A percentile compares a stretch with the other conserved stretches of the same genome.
These are phyloP conservation scores for Xylocampa areola DNA, from an alignment of 2,888 invertebrate genomes.

Conservation along the genomic window DNA sequence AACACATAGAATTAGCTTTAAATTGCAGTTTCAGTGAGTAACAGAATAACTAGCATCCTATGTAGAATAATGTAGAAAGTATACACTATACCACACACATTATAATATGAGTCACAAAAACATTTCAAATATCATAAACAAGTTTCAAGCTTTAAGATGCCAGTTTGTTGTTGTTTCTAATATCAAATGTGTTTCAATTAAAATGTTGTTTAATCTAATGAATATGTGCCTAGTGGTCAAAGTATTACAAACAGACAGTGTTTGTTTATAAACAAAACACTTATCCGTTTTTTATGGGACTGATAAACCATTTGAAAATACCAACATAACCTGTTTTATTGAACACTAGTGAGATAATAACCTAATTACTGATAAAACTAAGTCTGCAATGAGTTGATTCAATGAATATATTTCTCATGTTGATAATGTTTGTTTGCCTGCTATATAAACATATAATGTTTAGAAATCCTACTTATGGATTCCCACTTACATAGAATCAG, in stretches of 20 bases:
- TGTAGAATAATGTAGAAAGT: conserved; percentile 3
- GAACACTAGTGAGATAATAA: conserved; percentile 33
- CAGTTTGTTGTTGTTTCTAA: too few species aligned
- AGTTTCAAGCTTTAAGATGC: too few species aligned
- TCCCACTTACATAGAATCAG: conserved; percentile 2
- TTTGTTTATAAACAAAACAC: conserved; percentile 47
- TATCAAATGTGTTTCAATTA: neutral
- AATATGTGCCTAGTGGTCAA: neutral
- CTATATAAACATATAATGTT: neutral
- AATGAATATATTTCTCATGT: neutral
- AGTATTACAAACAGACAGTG: conserved; percentile 11
- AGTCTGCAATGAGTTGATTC: neutral
- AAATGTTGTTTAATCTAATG: conserved; percentile 1
- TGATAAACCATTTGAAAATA: conserved; percentile 33
- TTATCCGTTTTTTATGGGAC: conserved; percentile 45
- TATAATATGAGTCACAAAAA: too few species aligned
- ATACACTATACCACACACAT: neutral
- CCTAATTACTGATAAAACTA: conserved; percentile 27
- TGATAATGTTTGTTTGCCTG: neutral
- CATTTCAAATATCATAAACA: too few species aligned
- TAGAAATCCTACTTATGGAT: conserved; percentile 9
- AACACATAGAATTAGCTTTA: conserved; percentile 9
- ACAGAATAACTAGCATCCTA: neutral
- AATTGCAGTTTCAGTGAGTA: conserved; percentile 5
- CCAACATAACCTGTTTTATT: conserved; percentile 33